These are phyloP conservation scores for Melanotaenia parkinsoni DNA, from an alignment of 2,797 vertebrate species.

Conservation along the genomic window DNA sequence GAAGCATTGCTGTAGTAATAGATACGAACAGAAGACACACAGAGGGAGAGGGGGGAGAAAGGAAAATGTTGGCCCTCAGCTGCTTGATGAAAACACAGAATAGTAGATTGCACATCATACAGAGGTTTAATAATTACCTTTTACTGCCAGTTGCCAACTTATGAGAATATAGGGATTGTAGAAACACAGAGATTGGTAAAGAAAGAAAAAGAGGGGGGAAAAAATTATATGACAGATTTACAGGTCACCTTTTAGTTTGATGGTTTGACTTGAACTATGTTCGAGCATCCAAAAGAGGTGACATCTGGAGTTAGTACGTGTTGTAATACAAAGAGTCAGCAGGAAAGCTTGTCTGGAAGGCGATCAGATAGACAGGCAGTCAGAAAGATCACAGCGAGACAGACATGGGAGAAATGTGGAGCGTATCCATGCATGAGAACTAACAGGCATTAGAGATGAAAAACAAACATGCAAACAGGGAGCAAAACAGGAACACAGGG, in stretches of 20 bases:
- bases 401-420: conserved; percentile 13
- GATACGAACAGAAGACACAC: not conserved
- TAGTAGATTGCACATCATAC: not conserved
- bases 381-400: not conserved
- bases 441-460: not conserved
- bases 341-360: conserved; percentile 1
- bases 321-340: conserved; percentile 13
- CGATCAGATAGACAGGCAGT: conserved; percentile 17
- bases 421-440: conserved; percentile 9
- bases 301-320: conserved; percentile 62
- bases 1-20: not conserved
- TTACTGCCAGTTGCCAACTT: conserved; percentile 22
- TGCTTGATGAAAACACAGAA: conserved; percentile 13
- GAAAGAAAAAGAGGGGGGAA: conserved; percentile 13
- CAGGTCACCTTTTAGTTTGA: conserved; percentile 36
- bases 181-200: conserved; percentile 4
- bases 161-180: conserved; percentile 44
- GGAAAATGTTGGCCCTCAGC: conserved; percentile 14
- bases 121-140: conserved; percentile 19
- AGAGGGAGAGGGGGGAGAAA: not conserved
- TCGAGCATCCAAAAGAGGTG: conserved; percentile 26
- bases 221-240: conserved; percentile 46
- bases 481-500: conserved; percentile 6
- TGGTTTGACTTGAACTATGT: conserved; percentile 39
- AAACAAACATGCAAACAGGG: conserved; percentile 9